Evolutionary conservation across 1,140 invertebrate species (phyloP), one percentile per base, ranked within the genome.

Genomic region (Drosophila subpulchrella): DNA sequence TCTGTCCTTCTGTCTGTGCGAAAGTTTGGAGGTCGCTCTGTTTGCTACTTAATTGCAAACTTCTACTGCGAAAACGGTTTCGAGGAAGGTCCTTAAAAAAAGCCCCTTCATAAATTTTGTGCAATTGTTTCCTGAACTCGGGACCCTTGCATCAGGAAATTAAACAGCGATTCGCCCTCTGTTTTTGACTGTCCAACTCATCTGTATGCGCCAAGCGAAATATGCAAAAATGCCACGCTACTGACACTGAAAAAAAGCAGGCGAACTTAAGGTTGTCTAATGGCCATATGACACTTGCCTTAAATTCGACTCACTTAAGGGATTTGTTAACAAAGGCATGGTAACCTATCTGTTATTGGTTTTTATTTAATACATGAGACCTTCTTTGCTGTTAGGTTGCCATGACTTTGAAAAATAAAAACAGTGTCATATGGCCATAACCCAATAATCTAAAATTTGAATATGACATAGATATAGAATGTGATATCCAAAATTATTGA

Each of bases 121-220:
- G 17, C 82, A 81, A 86, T 86, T 86, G 82, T 81, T 86, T 86
- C 82, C 82, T 67, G 68, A 78, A 57, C 61, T 68, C 80, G 60
- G 62, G 68, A 54, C 78, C 73, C 48, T 56, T 74, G 72, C 71
- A 76, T 76, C 61, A 76, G 72, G 70, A 75, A 76, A 68, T 76
- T 75, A 75, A 75, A 57, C 54, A 50, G 47, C 48, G 47, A 39
- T 73, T 50, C 67, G 55, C 34, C 50, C 42, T 38, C 72, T 50
- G 65, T 44, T 42, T 24, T 34, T 32, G 42, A 6, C 38, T 53
- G 58, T 46, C 55, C 27, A 55, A 24, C 57, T 85, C 82, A 81
- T 85, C 82, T 68, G 67, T 68, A 84, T 85, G 77, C 63, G 63
- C 32, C 44, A 15, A 58, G 73, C 81, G 65, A 73, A 85, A 78